phyloP scores from a whole-genome alignment of 2,888 invertebrate species.

The Trichacis sp. region DNA sequence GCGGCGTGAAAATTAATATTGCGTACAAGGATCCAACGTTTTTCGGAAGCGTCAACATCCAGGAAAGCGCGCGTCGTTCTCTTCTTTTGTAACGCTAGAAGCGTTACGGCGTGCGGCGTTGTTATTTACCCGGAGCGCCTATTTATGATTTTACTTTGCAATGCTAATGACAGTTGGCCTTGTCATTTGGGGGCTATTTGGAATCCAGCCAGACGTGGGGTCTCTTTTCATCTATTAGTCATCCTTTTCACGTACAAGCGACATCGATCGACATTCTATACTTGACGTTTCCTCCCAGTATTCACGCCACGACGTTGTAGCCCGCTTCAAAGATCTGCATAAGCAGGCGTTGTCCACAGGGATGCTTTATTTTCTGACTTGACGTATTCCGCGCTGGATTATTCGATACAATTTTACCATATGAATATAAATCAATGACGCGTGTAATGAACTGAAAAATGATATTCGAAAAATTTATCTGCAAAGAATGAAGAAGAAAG shows the following conservation, averaged over 20 bases:
- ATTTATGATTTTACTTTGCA: constrained; percentile 54
- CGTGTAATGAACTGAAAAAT: too few relatives aligned
- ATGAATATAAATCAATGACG: background rate
- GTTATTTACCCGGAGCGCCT: constrained; percentile 34
- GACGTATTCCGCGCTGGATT: background rate
- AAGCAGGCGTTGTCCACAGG: constrained; percentile 2
- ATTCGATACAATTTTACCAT: background rate
- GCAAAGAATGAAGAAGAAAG: too few relatives aligned
- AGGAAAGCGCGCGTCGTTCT: constrained; percentile 3
- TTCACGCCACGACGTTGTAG: background rate
- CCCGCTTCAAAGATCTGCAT: constrained; percentile 13
- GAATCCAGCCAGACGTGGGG: constrained; percentile 49
- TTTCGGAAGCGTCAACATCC: constrained; percentile 9
- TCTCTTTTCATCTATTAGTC: constrained; percentile 45
- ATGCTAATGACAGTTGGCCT: constrained; percentile 57
- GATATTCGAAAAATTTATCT: too few relatives aligned
- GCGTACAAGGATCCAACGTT: constrained; percentile 11
- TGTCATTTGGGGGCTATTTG: constrained; percentile 54
- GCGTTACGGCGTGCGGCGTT: background rate
- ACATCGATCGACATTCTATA: constrained; percentile 45
- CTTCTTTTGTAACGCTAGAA: constrained; percentile 10
- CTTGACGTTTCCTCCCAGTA: constrained; percentile 20
- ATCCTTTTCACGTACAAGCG: constrained; percentile 47
- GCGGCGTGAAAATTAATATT: constrained; percentile 30
- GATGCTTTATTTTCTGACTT: background rate